These are phyloP conservation scores for Megamerina dolium DNA, from an alignment of 2,888 invertebrate species.

Conservation along the genomic window DNA sequence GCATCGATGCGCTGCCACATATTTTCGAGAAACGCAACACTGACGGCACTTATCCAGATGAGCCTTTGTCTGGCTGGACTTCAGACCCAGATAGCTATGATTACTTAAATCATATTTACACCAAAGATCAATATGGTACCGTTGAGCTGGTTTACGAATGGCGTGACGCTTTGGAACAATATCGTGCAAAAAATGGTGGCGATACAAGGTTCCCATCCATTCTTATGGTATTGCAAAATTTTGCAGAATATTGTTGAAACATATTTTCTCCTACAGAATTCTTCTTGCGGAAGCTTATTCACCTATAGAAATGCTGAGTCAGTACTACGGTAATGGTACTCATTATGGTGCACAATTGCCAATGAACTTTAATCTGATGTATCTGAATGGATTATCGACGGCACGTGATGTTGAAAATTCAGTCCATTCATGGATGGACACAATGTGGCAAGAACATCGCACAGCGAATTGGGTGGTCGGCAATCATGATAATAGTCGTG, in stretches of 20 bases:
- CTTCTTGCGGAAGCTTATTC: slow-evolving; percentile 54
- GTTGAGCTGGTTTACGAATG: slow-evolving; percentile 56
- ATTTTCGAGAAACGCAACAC: slow-evolving; percentile 50
- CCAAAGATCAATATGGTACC: slow-evolving; percentile 57
- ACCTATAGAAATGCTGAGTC: slow-evolving; percentile 50
- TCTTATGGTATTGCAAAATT: background rate
- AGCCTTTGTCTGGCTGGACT: slow-evolving; percentile 50
- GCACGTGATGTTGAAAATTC: slow-evolving; percentile 52
- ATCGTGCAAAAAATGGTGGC: slow-evolving; percentile 38
- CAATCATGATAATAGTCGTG: slow-evolving; percentile 61
- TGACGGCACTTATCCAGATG: slow-evolving; percentile 45
- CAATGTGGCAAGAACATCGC: slow-evolving; percentile 51
- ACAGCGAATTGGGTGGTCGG: slow-evolving; percentile 66
- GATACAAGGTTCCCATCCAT: slow-evolving; percentile 40
- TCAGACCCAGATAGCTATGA: slow-evolving; percentile 53
- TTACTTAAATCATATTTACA: slow-evolving; percentile 58
- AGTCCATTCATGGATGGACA: slow-evolving; percentile 56
- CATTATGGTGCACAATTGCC: slow-evolving; percentile 55
- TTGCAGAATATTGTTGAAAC: background rate
- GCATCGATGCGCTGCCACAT: slow-evolving; percentile 61
- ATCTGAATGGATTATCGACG: slow-evolving; percentile 52
- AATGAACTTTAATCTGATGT: slow-evolving; percentile 59
- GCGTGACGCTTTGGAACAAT: slow-evolving; percentile 52
- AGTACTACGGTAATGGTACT: slow-evolving; percentile 55
- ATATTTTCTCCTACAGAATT: slow-evolving; percentile 3